Base-by-base conservation (phyloP, 2,113 vertebrate genomes). In the Nycticebus coucang region DNA sequence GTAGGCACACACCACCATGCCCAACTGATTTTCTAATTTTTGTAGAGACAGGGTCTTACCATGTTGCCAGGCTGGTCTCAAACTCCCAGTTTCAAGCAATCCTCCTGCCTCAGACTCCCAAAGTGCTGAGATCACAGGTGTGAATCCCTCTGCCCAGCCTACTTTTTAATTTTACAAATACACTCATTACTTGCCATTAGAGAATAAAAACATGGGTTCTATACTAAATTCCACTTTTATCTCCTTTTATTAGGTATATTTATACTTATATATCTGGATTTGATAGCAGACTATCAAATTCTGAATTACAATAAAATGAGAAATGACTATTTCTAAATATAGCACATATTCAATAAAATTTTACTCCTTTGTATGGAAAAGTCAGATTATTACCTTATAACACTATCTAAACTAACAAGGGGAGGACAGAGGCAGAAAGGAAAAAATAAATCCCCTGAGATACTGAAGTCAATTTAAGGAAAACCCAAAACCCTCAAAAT, bases 271-370 rank as follows among this genome's bases (percentile, higher is more conserved):
- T 93, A 26, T 59, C 60, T 33, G 5, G 28, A 74, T 41, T 94
- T 35, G 55, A n/a, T 41, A 80, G 69, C 11, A 91, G 37, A 37
- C 71, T 6, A 64, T 80, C 53, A 81, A 81, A 60, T 93, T 93
- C 90, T 41, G 87, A 87, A 77, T 64, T 84, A 85, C 0, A 64
- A 81, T 71, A 87, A 91, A 89, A 93, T 21, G n/a, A 77, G 19
- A 90, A 92, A 66, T 64, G 24, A 57, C 37, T 75, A 87, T 74
- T 92, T 87, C 45, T 89, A 91, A n/a, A 19, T 45, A 19, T 22
- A 77, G 28, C 18, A 91, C 5, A 71, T 22, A 81, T 41, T 95
- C 68, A 91, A 35, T 50, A 93, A 91, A 60, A 85, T 71, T 85
- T 80, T 78, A 81, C 9, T 81, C 53, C 77, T 53, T 45, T 37